Evolutionary conservation across 2,888 invertebrate genomes (phyloP).

Genomic region (Euclidia mi): DNA sequence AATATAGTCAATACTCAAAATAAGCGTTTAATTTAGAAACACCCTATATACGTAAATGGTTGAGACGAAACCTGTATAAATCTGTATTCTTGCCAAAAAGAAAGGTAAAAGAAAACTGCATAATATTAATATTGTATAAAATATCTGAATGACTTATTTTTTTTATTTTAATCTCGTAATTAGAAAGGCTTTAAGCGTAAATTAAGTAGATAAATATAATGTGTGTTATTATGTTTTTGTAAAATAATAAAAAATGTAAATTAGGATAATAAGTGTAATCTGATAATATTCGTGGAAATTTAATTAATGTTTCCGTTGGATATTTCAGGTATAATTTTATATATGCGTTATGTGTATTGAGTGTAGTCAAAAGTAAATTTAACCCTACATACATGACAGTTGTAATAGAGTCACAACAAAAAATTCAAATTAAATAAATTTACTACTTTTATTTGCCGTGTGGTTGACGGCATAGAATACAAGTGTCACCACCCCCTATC

Average conservation of each 20-base stretch:
- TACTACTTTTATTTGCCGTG: too few species aligned
- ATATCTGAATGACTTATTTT: conserved; percentile 36
- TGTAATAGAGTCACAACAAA: too few species aligned
- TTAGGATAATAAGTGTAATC: conserved; percentile 2
- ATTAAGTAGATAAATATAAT: conserved; percentile 47
- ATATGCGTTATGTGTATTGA: too few species aligned
- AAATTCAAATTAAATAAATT: too few species aligned
- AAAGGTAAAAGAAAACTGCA: conserved; percentile 23
- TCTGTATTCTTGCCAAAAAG: conserved; percentile 32
- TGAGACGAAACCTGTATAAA: conserved; percentile 8
- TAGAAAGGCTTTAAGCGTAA: conserved; percentile 60
- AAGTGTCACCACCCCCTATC: too few species aligned
- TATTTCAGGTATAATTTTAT: neutral
- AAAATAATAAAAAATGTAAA: neutral
- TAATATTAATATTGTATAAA: conserved; percentile 24
- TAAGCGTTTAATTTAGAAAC: conserved; percentile 1
- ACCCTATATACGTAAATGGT: neutral
- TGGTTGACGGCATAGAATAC: too few species aligned
- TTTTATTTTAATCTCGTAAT: conserved; percentile 36
- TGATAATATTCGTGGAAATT: neutral
- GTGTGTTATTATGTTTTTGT: conserved; percentile 39
- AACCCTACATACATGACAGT: too few species aligned
- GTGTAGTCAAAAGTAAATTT: too few species aligned
- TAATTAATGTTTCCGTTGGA: neutral
- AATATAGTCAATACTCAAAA: neutral